Evolutionary conservation across 2,113 vertebrate genomes (phyloP).

Genomic region (Oryzias woworae): DNA sequence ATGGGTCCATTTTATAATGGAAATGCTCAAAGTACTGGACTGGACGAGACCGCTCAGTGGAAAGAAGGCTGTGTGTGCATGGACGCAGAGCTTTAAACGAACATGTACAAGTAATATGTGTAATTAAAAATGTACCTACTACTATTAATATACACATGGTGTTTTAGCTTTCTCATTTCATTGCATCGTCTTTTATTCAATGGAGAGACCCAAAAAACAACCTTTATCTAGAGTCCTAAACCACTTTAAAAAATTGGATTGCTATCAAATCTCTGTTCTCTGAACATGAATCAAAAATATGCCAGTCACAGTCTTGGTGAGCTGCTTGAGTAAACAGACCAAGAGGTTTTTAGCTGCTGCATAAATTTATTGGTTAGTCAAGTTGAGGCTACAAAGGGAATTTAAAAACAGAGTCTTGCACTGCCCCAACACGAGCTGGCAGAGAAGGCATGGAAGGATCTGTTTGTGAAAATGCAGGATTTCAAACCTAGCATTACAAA

Average conservation of each 20-base stretch:
- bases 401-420: constrained; percentile 25
- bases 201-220: too few species aligned
- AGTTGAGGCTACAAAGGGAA: constrained; percentile 38
- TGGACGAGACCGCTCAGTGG: too few species aligned
- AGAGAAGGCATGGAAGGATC: constrained; percentile 29
- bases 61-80: too few species aligned
- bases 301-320: constrained; percentile 42
- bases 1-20: too few species aligned
- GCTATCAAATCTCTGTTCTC: constrained; percentile 7
- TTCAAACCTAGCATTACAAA: constrained; percentile 20
- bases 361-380: constrained; percentile 48
- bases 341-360: constrained; percentile 34
- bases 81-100: too few species aligned
- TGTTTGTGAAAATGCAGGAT: constrained; percentile 37
- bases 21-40: too few species aligned
- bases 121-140: too few species aligned
- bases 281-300: constrained; percentile 31
- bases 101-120: too few species aligned
- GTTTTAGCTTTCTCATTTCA: too few species aligned
- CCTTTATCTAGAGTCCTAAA: too few species aligned
- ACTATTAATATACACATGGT: too few species aligned
- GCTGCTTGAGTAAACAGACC: constrained; percentile 43
- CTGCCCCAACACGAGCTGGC: constrained; percentile 25
- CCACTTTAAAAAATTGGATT: constrained; percentile 1
- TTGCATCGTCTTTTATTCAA: too few species aligned